Percentiles rank a stretch among this genome's conserved stretches.
Conservation (phyloP, 2,888 invertebrate species). For the Crematogaster levior region DNA sequence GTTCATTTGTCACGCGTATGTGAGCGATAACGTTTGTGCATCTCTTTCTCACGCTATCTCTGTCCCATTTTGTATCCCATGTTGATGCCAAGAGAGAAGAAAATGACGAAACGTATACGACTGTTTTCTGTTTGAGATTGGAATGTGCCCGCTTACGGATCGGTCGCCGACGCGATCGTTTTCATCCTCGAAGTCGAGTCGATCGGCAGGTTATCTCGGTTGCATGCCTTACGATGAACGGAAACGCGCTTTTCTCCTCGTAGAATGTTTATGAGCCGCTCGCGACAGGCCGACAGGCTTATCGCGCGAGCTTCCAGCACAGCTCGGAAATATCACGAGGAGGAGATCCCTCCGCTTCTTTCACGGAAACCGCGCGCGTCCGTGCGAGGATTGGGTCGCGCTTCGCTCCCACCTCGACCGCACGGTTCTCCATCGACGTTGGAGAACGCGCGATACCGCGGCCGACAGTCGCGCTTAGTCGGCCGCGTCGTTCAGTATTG, state of each 20-base stretch:
- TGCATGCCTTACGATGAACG: background rate
- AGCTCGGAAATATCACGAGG: background rate
- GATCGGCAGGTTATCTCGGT: background rate
- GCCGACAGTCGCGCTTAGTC: slow-evolving; percentile 69
- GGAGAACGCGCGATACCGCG: slow-evolving; percentile 49
- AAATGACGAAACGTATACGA: background rate
- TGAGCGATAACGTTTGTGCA: slow-evolving; percentile 8
- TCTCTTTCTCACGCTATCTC: background rate
- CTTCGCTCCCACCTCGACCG: slow-evolving; percentile 47
- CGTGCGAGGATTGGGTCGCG: slow-evolving; percentile 19
- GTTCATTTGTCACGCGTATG: slow-evolving; percentile 59
- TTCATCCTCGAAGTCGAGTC: background rate
- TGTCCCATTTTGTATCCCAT: background rate
- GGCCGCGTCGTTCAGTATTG: slow-evolving; percentile 58
- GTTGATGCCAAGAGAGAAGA: background rate
- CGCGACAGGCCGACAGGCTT: background rate
- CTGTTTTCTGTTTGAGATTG: background rate
- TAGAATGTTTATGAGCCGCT: background rate
- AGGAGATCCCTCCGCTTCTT: slow-evolving; percentile 12
- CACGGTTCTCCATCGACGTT: slow-evolving; percentile 55
- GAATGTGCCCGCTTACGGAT: background rate
- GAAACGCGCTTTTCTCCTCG: background rate
- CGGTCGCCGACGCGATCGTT: background rate
- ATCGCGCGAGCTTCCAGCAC: slow-evolving; percentile 2
- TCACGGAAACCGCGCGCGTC: slow-evolving; percentile 1